Base-by-base conservation (phyloP, 2,113 vertebrate species). In the Brienomyrus brachyistius region DNA sequence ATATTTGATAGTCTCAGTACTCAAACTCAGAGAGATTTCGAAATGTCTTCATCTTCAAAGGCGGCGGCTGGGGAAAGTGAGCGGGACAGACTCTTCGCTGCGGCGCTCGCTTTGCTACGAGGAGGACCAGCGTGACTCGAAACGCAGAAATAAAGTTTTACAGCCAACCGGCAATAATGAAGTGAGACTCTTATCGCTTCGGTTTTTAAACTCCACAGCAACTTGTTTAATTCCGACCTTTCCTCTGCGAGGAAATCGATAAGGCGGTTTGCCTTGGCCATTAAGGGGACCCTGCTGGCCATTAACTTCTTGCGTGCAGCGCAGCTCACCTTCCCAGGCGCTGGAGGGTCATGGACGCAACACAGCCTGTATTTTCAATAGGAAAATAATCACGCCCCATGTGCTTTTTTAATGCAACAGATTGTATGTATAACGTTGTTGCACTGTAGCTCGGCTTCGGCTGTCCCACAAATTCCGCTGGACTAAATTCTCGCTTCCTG, bases 1-100 rank as follows among this genome's bases (percentile, higher is more conserved):
- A 95, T 95, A 94, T 92, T 93, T 92, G 89, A 95, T 95, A 82
- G 66, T 89, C 80, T 92, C 92, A 93, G n/a, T 80, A 87, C n/a
- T 92, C 9, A 88, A 62, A 82, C 94, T 92, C 91, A 47, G 90
- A 92, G 93, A 84, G 93, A 91, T 91, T 90, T 93, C 88, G 59
- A 91, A 90, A 94, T 93, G 90, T 89, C 92, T 93, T 90, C 91
- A 91, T 91, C 85, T 90, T 91, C 92, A 86, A 89, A 47, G 86
- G 43, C 51, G 88, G 48, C 86, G 83, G 86, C 91, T 56, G 88
- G 59, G 91, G 91, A 80, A 62, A 87, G 90, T 43, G 88, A 90
- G 89, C 90, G 48, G 15, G 86, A 86, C 86, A 92, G 90, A 74
- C 91, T 94, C 94, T 93, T 50, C 62, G 45, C 87, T 51, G 15